These are phyloP conservation scores for Acanthosoma haemorrhoidale DNA, from an alignment of 2,888 invertebrate species.

Conservation along the genomic window DNA sequence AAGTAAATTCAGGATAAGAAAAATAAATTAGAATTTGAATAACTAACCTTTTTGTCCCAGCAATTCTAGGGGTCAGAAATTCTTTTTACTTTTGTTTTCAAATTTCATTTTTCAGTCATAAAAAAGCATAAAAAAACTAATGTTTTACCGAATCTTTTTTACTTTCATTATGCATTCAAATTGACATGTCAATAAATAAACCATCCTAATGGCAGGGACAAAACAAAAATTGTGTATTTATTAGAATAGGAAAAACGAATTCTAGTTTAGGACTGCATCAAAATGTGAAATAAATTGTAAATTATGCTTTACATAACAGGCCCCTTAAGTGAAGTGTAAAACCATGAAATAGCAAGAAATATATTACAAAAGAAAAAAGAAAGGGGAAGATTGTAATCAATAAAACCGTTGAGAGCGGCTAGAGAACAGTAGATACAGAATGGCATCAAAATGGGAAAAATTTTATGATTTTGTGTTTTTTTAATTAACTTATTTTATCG, in stretches of 20 bases:
- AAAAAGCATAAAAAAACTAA: not conserved
- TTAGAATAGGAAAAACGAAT: too few relatives aligned
- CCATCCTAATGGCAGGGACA: too few relatives aligned
- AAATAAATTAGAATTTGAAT: not conserved
- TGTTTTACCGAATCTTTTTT: too few relatives aligned
- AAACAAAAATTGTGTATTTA: too few relatives aligned
- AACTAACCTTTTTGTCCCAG: conserved; percentile 30
- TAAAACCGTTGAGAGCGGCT: not conserved
- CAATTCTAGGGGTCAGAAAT: conserved; percentile 29
- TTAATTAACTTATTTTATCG: too few relatives aligned
- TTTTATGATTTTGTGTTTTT: not conserved
- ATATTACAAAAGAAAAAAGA: not conserved
- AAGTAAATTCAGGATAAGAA: too few relatives aligned
- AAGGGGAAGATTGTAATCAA: not conserved
- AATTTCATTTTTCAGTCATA: not conserved
- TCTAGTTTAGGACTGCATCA: too few relatives aligned
- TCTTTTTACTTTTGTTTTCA: conserved; percentile 9
- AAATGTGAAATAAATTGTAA: too few relatives aligned
- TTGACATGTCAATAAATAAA: too few relatives aligned
- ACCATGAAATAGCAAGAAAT: not conserved
- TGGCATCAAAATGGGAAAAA: not conserved
- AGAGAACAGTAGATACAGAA: not conserved
- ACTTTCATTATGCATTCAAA: too few relatives aligned
- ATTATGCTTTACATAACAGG: not conserved
- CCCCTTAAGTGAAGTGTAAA: not conserved